Conservation (phyloP, 2,888 invertebrate genomes). For the Pyrochroa serraticornis region DNA sequence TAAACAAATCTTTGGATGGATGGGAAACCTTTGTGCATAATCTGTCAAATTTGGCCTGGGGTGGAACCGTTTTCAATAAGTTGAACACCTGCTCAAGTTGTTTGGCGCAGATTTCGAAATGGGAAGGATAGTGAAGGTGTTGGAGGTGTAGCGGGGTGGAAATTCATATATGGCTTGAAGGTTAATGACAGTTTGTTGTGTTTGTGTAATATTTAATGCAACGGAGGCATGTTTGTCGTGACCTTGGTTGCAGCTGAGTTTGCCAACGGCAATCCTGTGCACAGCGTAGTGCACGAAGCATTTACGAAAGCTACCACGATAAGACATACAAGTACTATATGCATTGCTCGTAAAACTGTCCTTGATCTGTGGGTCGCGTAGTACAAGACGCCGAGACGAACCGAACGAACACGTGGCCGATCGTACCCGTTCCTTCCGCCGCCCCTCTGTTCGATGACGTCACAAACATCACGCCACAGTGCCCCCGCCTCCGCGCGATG, state of each 20-base stretch:
- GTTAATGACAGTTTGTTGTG: constrained; percentile 41
- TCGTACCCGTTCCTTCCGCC: constrained; percentile 35
- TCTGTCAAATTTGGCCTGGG: no score
- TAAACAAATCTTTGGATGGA: no score
- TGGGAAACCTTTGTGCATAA: no score
- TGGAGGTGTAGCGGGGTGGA: constrained; percentile 1
- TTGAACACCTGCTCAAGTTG: no score
- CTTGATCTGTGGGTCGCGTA: constrained; percentile 61
- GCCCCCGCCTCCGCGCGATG: constrained; percentile 50
- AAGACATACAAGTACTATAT: constrained; percentile 54
- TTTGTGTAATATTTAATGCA: constrained; percentile 47
- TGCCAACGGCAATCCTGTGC: constrained; percentile 39
- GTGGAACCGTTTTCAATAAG: no score
- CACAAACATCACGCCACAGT: constrained; percentile 56
- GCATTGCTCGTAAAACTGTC: constrained; percentile 60
- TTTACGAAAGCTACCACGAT: constrained; percentile 47
- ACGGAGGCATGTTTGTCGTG: constrained; percentile 54
- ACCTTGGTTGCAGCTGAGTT: constrained; percentile 51
- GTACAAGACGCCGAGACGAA: constrained; percentile 52
- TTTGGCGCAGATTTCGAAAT: no score
- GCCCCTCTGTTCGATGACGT: constrained; percentile 50
- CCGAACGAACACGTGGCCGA: constrained; percentile 56
- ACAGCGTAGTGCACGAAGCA: constrained; percentile 51
- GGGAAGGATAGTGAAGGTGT: no score
- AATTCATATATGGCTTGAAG: constrained; percentile 26